Evolutionary conservation across 2,113 vertebrate species (phyloP).

Genomic region (Porphyrio hochstetteri): DNA sequence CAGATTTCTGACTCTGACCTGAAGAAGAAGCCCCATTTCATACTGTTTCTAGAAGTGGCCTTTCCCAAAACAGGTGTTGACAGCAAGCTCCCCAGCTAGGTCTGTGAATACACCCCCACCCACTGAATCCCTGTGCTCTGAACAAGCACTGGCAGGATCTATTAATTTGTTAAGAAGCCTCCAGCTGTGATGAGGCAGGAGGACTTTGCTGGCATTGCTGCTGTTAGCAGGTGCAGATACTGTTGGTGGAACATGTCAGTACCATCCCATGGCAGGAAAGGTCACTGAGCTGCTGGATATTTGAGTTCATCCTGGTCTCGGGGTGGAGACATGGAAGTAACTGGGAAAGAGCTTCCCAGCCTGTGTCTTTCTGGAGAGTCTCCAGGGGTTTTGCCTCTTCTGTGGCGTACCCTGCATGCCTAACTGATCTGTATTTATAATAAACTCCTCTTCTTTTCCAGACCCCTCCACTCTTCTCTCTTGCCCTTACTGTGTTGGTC

Average conservation of each 20-base stretch:
- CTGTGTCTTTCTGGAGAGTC: neutral
- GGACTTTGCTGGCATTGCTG: neutral
- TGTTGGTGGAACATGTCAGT: neutral
- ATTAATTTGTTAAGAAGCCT: neutral
- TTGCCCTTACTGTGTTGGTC: neutral
- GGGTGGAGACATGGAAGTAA: neutral
- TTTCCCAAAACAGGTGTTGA: neutral
- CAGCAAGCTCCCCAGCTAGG: neutral
- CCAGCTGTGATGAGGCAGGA: neutral
- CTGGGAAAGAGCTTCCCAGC: neutral
- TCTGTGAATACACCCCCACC: neutral
- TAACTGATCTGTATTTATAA: slow-evolving; percentile 35
- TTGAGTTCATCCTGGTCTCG: neutral
- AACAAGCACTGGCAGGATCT: neutral
- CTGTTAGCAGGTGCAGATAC: neutral
- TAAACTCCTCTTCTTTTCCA: slow-evolving; percentile 45
- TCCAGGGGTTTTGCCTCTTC: neutral
- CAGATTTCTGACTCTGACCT: neutral
- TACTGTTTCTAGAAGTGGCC: neutral
- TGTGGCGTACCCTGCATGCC: neutral
- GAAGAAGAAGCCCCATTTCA: neutral
- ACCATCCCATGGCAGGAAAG: neutral
- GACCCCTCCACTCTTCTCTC: neutral
- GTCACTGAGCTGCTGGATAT: neutral
- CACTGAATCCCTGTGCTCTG: neutral